Evolutionary conservation across 1,140 invertebrate species (phyloP), one percentile per base, ranked within the genome.

Genomic region (Antheraea pernyi): DNA sequence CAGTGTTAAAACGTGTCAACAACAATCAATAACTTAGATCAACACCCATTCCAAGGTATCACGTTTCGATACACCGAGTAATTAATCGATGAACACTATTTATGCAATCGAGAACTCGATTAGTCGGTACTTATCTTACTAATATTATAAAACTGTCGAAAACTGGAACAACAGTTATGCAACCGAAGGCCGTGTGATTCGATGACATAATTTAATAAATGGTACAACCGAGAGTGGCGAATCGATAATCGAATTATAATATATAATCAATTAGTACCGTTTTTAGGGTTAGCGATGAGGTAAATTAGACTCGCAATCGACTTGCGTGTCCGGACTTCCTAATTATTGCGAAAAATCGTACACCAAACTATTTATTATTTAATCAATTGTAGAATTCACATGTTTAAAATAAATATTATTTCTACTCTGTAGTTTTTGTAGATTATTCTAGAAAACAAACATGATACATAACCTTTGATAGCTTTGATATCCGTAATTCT

Each of bases 201-300:
- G 64, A 65, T 65, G 64, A 48, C 42, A 42, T 42, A 10, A 65
- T 46, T 65, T n/a, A 19, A 71, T 67, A 59, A 37, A 63, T 63
- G 36, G 19, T 22, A 65, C 59, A 76, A 73, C 70, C 53, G 65
- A 70, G 71, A 80, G 78, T 73, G 77, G 75, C 77, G 69, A 82
- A 81, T 83, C 73, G 66, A 71, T 65, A 67, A 68, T 70, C 62
- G 68, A 63, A 70, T 67, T 42, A 19, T 67, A 58, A 18, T 42
- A 42, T 53, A 63, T 68, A 77, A 74, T 75, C 75, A 75, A 74
- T 77, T 74, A 65, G 46, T 18, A 69, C 53, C 69, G 73, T 75
- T 70, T 72, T 77, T 68, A 58, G 58, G 73, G 73, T 69, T 74
- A 67, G 18, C 10, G 65, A 73, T 78, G 42, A 46, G 64, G 19